Conservation (phyloP, 2,113 vertebrate species). For the Echinops telfairi region DNA sequence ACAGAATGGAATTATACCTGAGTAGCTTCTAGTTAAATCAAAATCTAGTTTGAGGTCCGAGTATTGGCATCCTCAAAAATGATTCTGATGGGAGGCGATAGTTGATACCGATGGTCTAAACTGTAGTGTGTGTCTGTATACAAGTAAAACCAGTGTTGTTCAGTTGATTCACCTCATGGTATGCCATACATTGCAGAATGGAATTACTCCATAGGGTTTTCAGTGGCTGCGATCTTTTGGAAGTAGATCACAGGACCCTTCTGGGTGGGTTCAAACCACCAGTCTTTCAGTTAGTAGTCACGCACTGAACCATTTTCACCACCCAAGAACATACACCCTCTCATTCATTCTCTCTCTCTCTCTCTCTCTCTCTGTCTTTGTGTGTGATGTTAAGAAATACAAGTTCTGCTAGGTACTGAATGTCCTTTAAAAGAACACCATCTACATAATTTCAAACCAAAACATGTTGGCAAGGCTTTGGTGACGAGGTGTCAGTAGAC, state of each 20-base stretch:
- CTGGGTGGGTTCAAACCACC: background rate
- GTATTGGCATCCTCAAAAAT: slow-evolving; percentile 49
- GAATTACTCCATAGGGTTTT: too few species aligned
- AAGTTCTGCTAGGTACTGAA: background rate
- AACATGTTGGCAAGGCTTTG: background rate
- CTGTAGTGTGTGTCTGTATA: background rate
- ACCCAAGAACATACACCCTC: background rate
- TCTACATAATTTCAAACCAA: background rate
- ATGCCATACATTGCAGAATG: too few species aligned
- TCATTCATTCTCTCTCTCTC: background rate
- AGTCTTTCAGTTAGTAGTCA: background rate
- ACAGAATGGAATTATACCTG: background rate
- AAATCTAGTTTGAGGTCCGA: background rate
- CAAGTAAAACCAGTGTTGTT: too few species aligned
- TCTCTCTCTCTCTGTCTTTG: too few species aligned
- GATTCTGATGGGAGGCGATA: background rate
- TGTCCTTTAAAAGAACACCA: background rate
- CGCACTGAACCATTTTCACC: background rate
- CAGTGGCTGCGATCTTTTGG: background rate
- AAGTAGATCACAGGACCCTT: background rate
- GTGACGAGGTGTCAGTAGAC: background rate
- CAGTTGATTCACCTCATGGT: too few species aligned
- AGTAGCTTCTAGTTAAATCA: slow-evolving; percentile 11
- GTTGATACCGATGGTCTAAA: slow-evolving; percentile 28
- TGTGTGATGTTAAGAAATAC: background rate